Evolutionary conservation across 1,140 invertebrate genomes (phyloP).

Genomic region (Elymnias hypermnestra): DNA sequence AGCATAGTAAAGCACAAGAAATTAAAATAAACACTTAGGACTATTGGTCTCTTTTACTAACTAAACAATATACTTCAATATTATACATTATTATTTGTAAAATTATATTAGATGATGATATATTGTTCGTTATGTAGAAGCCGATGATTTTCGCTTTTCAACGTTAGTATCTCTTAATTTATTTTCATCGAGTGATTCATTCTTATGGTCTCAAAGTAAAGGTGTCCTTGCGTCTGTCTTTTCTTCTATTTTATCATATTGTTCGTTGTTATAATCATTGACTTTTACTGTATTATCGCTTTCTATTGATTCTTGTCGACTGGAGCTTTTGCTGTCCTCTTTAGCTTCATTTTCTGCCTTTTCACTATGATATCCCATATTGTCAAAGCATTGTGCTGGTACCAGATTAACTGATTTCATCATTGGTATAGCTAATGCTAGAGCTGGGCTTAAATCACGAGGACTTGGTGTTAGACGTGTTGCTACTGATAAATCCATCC

Average conservation of each 20-base stretch:
- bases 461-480: slow-evolving; percentile 65
- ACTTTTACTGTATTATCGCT: slow-evolving; percentile 53
- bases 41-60: slow-evolving; percentile 37
- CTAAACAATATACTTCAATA: slow-evolving; percentile 7
- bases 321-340: slow-evolving; percentile 39
- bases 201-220: slow-evolving; percentile 61
- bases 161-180: slow-evolving; percentile 60
- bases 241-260: slow-evolving; percentile 62
- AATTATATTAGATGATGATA: background rate
- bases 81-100: slow-evolving; percentile 5
- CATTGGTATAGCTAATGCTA: slow-evolving; percentile 67
- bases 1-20: no score
- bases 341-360: slow-evolving; percentile 44
- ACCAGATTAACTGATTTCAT: slow-evolving; percentile 71
- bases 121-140: slow-evolving; percentile 52
- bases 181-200: slow-evolving; percentile 66
- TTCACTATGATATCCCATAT: slow-evolving; percentile 65
- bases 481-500: slow-evolving; percentile 64
- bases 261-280: slow-evolving; percentile 58
- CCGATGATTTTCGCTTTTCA: slow-evolving; percentile 67
- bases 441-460: slow-evolving; percentile 63
- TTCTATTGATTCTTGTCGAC: slow-evolving; percentile 48
- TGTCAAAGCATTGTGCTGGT: slow-evolving; percentile 70
- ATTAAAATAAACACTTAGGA: slow-evolving; percentile 33
- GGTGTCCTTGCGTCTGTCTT: slow-evolving; percentile 63